Percentiles rank a stretch among this genome's conserved stretches.
Conservation (phyloP, 2,113 vertebrate genomes). For the Tinamus guttatus region DNA sequence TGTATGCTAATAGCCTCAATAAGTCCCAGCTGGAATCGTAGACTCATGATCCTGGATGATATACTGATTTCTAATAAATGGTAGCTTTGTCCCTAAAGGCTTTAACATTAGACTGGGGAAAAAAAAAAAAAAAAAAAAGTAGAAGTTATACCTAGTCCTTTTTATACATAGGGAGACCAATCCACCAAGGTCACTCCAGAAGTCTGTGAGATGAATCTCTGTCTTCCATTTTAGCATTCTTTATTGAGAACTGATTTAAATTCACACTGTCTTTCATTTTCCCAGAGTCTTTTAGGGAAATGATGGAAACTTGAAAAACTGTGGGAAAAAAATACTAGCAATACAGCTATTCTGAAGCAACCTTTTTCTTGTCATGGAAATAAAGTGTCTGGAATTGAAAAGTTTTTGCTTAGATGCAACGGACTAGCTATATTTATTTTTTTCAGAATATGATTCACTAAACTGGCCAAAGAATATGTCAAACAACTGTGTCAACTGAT, state of each 20-base stretch:
- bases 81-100: background rate
- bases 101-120: background rate
- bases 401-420: background rate
- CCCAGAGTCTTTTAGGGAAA: background rate
- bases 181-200: accelerated
- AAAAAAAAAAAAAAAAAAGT: background rate
- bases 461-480: background rate
- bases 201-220: background rate
- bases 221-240: background rate
- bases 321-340: background rate
- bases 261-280: background rate
- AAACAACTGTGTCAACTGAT: background rate
- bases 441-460: background rate
- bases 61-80: background rate
- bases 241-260: background rate
- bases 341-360: background rate
- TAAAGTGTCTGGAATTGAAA: background rate
- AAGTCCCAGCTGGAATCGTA: background rate
- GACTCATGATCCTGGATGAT: background rate
- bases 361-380: background rate
- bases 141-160: background rate
- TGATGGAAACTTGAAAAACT: background rate
- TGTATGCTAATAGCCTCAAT: background rate
- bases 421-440: background rate
- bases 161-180: background rate